These are phyloP conservation scores for Sitta europaea DNA, from an alignment of 2,113 vertebrate species.

Conservation along the genomic window DNA sequence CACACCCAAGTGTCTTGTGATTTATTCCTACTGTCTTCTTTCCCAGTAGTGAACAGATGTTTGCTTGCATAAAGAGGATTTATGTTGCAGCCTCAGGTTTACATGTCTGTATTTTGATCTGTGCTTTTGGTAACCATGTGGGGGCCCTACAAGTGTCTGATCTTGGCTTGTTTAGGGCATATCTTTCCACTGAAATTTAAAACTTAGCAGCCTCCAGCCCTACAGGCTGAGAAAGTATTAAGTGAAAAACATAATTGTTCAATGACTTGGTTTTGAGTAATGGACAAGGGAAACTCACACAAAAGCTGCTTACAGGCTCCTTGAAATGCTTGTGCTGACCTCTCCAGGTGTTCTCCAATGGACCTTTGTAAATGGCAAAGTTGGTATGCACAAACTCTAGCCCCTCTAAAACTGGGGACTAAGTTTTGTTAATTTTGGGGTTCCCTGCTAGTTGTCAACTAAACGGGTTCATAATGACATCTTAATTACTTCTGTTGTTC, in stretches of 20 bases:
- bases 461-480: neutral
- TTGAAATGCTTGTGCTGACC: neutral
- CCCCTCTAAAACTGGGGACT: neutral
- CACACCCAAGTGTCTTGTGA: neutral
- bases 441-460: neutral
- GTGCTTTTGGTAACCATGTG: neutral
- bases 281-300: neutral
- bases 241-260: neutral
- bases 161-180: neutral
- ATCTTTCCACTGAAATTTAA: neutral
- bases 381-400: neutral
- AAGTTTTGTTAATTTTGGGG: neutral
- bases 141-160: neutral
- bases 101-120: neutral
- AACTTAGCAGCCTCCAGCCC: neutral
- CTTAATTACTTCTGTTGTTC: neutral
- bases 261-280: neutral
- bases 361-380: neutral
- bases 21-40: neutral
- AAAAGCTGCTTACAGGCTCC: neutral
- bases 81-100: neutral
- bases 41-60: neutral
- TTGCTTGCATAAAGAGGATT: constrained; percentile 8
- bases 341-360: neutral
- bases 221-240: neutral